Percentiles rank a stretch among this genome's conserved stretches.
phyloP scores from a whole-genome alignment of 2,888 invertebrate genomes.

The Ormia ochracea region DNA sequence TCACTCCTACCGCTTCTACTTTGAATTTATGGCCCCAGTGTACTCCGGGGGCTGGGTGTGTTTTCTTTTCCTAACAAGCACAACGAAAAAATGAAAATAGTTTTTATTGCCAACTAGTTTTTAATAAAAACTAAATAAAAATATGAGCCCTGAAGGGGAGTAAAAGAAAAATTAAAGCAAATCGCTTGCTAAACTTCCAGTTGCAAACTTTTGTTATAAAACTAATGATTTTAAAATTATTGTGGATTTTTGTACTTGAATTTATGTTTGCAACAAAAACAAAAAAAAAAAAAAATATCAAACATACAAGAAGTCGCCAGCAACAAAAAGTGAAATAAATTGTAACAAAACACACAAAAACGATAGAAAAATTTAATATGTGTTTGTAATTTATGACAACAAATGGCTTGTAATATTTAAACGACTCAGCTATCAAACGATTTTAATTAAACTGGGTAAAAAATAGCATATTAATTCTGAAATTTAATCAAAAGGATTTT shows the following conservation, averaged over 20 bases:
- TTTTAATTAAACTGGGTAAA: slow-evolving; percentile 42
- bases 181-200: slow-evolving; percentile 53
- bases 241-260: not conserved
- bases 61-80: not conserved
- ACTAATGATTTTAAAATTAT: slow-evolving; percentile 40
- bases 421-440: slow-evolving; percentile 34
- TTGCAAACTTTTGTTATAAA: slow-evolving; percentile 54
- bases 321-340: slow-evolving; percentile 44
- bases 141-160: not conserved
- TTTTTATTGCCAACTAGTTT: slow-evolving; percentile 34
- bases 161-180: slow-evolving; percentile 15
- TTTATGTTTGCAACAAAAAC: not conserved
- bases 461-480: not conserved
- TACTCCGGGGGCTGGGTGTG: not conserved
- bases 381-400: slow-evolving; percentile 52
- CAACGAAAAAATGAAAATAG: not conserved
- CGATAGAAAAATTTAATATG: slow-evolving; percentile 29
- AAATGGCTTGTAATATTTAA: slow-evolving; percentile 55
- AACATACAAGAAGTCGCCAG: slow-evolving; percentile 24
- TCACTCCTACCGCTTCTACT: not conserved
- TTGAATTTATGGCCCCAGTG: slow-evolving; percentile 25
- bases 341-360: slow-evolving; percentile 1
- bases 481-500: too few species aligned
- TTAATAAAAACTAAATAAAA: not conserved
- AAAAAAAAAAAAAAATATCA: not conserved